Conservation (phyloP, 2,888 invertebrate genomes). For the Dichetophora obliterata region DNA sequence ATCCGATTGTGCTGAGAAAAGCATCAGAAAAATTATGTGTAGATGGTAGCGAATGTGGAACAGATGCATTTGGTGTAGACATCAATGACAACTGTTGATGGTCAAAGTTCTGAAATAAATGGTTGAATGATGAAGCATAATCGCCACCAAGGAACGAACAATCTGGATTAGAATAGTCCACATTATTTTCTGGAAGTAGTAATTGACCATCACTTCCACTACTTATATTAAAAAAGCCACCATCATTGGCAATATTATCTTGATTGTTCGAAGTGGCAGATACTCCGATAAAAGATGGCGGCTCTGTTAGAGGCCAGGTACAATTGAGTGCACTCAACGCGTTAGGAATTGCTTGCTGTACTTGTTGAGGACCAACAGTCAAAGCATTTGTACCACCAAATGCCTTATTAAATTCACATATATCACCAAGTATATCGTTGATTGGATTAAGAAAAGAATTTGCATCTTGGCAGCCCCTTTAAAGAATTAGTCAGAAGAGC, state of each 20-base stretch:
- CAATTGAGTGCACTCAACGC: neutral
- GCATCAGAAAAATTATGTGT: conserved; percentile 21
- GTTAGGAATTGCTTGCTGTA: neutral
- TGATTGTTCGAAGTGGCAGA: neutral
- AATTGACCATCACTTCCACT: conserved; percentile 19
- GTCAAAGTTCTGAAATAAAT: conserved; percentile 35
- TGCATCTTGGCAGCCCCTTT: conserved; percentile 19
- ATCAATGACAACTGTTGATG: conserved; percentile 36
- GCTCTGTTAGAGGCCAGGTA: neutral
- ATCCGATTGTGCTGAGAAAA: conserved; percentile 31
- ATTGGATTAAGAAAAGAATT: conserved; percentile 35
- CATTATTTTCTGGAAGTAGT: neutral
- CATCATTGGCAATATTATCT: neutral
- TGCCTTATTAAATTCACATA: conserved; percentile 26
- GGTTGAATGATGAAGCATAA: conserved; percentile 31
- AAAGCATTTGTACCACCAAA: neutral
- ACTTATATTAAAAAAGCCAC: conserved; percentile 27
- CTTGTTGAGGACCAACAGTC: neutral
- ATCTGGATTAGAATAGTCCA: conserved; percentile 25
- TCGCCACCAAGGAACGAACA: conserved; percentile 22
- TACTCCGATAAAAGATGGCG: conserved; percentile 5
- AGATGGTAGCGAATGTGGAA: neutral
- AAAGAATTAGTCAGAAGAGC: neutral
- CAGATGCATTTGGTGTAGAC: neutral
- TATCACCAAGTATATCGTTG: conserved; percentile 34